phyloP scores from a whole-genome alignment of 1,140 invertebrate species.

The Thaumatotibia leucotreta region DNA sequence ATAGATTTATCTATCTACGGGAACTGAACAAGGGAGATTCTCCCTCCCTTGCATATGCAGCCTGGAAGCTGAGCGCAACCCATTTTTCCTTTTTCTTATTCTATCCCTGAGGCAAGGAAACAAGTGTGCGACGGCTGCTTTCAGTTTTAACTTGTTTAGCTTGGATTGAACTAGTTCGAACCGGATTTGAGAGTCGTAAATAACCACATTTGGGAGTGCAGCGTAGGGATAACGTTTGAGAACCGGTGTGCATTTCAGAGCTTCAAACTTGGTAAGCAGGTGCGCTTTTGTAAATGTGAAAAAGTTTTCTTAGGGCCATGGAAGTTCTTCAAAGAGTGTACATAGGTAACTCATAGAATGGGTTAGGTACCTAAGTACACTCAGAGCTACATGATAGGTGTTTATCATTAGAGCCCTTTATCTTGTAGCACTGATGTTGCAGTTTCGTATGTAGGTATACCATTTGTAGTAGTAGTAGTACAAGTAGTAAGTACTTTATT shows the following conservation, averaged over 20 bases:
- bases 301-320: slow-evolving; percentile 3
- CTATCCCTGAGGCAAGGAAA: slow-evolving; percentile 48
- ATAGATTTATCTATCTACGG: no score
- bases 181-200: slow-evolving; percentile 40
- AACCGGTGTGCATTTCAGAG: slow-evolving; percentile 17
- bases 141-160: slow-evolving; percentile 61
- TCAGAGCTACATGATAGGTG: no score
- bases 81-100: slow-evolving; percentile 47
- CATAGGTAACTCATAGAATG: no score
- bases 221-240: slow-evolving; percentile 9
- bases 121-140: slow-evolving; percentile 54
- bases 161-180: slow-evolving; percentile 50
- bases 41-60: slow-evolving; percentile 49
- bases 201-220: slow-evolving; percentile 15
- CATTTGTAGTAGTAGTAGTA: no score
- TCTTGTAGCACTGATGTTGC: no score
- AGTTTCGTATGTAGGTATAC: no score
- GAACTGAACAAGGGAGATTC: slow-evolving; percentile 57
- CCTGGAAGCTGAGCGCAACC: slow-evolving; percentile 25
- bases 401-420: no score
- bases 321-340: no score
- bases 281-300: neutral
- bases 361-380: no score
- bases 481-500: no score
- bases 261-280: slow-evolving; percentile 1